These are phyloP conservation scores for Strongylocentrotus purpuratus DNA, from an alignment of 35 echinoderm and acorn worm species.

Conservation along the genomic window DNA sequence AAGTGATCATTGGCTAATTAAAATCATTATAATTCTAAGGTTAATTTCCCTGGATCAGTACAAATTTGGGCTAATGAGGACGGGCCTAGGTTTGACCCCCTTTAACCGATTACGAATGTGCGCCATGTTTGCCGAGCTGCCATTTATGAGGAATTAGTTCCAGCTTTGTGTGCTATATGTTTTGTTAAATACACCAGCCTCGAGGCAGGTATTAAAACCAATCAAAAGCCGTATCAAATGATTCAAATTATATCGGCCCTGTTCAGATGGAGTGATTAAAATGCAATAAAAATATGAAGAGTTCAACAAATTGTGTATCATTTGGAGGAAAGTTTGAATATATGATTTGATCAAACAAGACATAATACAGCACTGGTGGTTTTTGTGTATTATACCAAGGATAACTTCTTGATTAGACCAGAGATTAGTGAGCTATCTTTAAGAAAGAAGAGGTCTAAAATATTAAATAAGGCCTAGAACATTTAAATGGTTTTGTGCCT, in stretches of 20 bases:
- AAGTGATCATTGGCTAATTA: no score
- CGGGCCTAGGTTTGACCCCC: background rate
- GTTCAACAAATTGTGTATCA: background rate
- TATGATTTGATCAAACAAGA: no score
- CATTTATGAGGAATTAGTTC: constrained; percentile 13
- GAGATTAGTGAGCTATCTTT: no score
- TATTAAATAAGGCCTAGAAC: no score
- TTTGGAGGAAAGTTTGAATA: background rate
- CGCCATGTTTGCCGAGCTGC: background rate
- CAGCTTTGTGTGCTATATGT: constrained; percentile 24
- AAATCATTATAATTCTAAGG: no score
- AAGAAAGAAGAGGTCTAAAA: no score
- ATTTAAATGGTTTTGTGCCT: no score
- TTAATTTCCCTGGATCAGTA: no score
- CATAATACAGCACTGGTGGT: no score
- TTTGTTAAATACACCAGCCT: constrained; percentile 12
- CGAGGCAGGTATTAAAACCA: background rate
- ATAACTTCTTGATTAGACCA: no score
- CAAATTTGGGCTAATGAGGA: no score
- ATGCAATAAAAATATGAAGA: background rate
- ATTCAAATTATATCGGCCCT: background rate
- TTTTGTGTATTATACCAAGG: no score
- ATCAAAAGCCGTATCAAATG: constrained; percentile 25
- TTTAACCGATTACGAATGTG: background rate
- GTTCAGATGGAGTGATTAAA: background rate